These are phyloP conservation scores for Porphyrio hochstetteri DNA, from an alignment of 2,113 vertebrate species.

Conservation along the genomic window DNA sequence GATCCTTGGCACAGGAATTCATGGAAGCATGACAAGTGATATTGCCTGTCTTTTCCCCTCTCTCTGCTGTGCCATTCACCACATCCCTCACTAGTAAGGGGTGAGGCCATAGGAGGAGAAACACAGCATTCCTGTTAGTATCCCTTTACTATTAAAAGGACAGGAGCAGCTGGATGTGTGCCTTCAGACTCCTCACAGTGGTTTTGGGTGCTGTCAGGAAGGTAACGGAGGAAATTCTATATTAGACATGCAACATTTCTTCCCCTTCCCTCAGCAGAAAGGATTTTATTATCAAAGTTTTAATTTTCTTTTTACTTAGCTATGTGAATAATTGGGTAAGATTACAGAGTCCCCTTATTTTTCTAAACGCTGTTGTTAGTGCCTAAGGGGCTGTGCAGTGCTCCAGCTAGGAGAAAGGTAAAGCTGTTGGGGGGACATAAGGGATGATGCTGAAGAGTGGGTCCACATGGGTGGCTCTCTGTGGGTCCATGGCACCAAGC, in stretches of 20 bases:
- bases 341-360: not conserved
- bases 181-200: not conserved
- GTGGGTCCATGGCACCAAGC: not conserved
- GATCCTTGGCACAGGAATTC: not conserved
- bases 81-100: not conserved
- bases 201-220: not conserved
- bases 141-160: not conserved
- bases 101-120: not conserved
- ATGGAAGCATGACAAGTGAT: not conserved
- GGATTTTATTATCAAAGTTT: not conserved
- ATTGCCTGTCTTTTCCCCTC: fast-evolving
- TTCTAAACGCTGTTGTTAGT: not conserved
- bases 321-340: not conserved
- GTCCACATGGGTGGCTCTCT: not conserved
- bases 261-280: not conserved
- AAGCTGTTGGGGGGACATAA: not conserved
- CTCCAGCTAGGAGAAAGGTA: not conserved
- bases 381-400: not conserved
- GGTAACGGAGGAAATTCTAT: not conserved
- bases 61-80: not conserved
- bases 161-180: not conserved
- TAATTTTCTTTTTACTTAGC: not conserved
- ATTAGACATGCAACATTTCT: not conserved
- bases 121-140: not conserved
- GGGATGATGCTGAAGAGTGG: not conserved